Percentiles rank a stretch among this genome's conserved stretches.
Evolutionary conservation across 2,888 invertebrate genomes (phyloP).

Genomic region (Eupsilia transversa): DNA sequence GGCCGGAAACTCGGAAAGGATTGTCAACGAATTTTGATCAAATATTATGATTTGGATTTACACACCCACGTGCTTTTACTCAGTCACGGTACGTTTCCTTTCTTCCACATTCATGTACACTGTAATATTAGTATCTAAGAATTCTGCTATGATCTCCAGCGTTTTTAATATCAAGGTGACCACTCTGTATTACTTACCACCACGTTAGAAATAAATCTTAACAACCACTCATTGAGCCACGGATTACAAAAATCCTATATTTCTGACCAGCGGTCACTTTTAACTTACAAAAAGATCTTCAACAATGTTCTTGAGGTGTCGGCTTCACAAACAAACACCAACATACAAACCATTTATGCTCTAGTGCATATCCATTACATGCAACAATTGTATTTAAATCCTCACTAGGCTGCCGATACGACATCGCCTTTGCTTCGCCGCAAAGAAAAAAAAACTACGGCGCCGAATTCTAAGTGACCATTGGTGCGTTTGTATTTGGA

Average conservation of each 20-base stretch:
- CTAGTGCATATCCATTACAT: constrained; percentile 89
- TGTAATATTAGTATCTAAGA: not conserved
- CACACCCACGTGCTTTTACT: not conserved
- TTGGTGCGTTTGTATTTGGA: constrained; percentile 77
- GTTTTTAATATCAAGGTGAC: constrained; percentile 18
- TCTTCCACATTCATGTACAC: not conserved
- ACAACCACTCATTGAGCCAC: constrained; percentile 33
- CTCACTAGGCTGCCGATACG: constrained; percentile 76
- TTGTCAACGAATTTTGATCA: not conserved
- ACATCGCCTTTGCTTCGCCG: constrained; percentile 66
- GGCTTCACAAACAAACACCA: constrained; percentile 81
- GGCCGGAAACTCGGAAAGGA: too few species aligned
- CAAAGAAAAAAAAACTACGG: constrained; percentile 72
- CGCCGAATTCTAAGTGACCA: constrained; percentile 79
- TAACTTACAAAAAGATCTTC: constrained; percentile 61
- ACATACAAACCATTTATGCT: constrained; percentile 82
- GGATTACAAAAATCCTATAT: constrained; percentile 60
- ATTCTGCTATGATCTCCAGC: constrained; percentile 1
- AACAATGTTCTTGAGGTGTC: constrained; percentile 77
- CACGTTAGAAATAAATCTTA: constrained; percentile 26
- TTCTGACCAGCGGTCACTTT: constrained; percentile 59
- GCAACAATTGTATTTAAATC: constrained; percentile 81
- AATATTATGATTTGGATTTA: not conserved
- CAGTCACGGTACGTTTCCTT: not conserved
- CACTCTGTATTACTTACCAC: constrained; percentile 17